Conservation (phyloP, 2,113 vertebrate genomes). For the Neogale vison region DNA sequence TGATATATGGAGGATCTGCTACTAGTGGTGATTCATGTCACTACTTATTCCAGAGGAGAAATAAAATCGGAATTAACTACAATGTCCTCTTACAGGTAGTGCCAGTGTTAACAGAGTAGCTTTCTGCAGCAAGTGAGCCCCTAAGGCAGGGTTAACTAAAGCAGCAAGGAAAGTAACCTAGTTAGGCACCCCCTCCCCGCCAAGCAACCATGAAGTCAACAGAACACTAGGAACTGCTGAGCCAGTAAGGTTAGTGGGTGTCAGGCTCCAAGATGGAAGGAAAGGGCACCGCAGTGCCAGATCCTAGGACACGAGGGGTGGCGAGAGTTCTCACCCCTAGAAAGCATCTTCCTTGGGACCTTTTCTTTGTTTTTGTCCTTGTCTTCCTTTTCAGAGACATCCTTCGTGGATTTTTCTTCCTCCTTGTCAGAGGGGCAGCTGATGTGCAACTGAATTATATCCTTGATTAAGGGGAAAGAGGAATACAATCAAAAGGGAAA, state of each 20-base stretch:
- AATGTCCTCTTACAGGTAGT: not conserved
- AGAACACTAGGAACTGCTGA: not conserved
- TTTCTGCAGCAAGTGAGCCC: not conserved
- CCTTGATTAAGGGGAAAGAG: constrained; percentile 83
- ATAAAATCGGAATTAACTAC: constrained; percentile 24
- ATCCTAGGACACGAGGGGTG: not conserved
- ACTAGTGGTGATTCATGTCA: not conserved
- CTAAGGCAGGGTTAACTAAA: not conserved
- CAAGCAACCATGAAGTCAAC: not conserved
- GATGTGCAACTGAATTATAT: constrained; percentile 97
- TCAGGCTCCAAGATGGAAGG: not conserved
- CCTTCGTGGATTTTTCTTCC: constrained; percentile 95
- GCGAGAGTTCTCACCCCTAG: constrained; percentile 89
- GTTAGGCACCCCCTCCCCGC: not conserved
- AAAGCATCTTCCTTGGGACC: constrained; percentile 95
- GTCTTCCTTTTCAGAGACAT: constrained; percentile 97
- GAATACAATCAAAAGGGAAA: constrained; percentile 28
- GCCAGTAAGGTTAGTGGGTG: not conserved
- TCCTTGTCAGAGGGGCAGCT: constrained; percentile 99
- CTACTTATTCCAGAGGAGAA: not conserved
- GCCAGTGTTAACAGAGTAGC: not conserved
- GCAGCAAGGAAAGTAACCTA: not conserved
- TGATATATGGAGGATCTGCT: not conserved
- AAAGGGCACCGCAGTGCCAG: not conserved
- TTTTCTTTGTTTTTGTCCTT: constrained; percentile 97